A percentile compares a stretch with the other conserved stretches of the same genome.
These are phyloP conservation scores for Gibbula magus DNA, from an alignment of 2,888 invertebrate species.

Conservation along the genomic window DNA sequence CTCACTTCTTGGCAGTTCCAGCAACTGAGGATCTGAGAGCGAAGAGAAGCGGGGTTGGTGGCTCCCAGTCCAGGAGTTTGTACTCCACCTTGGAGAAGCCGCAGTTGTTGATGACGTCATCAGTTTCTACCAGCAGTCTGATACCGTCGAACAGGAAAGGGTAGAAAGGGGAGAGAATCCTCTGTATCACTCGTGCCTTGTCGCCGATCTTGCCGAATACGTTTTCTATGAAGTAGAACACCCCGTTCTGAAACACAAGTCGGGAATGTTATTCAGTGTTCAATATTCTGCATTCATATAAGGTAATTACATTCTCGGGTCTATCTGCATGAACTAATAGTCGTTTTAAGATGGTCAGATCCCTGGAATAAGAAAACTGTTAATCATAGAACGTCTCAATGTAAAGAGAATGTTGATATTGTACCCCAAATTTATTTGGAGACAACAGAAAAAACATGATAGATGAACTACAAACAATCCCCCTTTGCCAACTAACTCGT, in stretches of 20 bases:
- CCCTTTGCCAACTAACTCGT: no score
- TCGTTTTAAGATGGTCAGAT: no score
- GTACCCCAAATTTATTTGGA: no score
- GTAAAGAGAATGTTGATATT: no score
- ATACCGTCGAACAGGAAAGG: conserved; percentile 30
- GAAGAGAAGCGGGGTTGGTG: not conserved
- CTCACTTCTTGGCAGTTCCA: not conserved
- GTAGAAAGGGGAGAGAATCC: conserved; percentile 33
- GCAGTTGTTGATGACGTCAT: conserved; percentile 28
- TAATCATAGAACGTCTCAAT: no score
- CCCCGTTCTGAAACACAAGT: conserved; percentile 24
- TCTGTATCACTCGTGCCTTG: conserved; percentile 26
- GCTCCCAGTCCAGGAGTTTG: not conserved
- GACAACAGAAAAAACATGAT: no score
- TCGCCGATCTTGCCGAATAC: conserved; percentile 33
- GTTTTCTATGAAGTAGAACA: conserved; percentile 40
- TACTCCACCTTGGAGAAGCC: conserved; percentile 31
- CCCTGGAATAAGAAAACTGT: no score
- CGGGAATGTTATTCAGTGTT: no score
- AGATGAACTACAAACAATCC: no score
- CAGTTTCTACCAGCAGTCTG: conserved; percentile 27
- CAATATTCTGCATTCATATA: no score
- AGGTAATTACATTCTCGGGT: no score
- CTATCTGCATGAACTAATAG: no score
- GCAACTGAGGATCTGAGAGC: not conserved